These are phyloP conservation scores for Forbesichthys papilliferus DNA, from an alignment of 2,113 vertebrate species.

Conservation along the genomic window DNA sequence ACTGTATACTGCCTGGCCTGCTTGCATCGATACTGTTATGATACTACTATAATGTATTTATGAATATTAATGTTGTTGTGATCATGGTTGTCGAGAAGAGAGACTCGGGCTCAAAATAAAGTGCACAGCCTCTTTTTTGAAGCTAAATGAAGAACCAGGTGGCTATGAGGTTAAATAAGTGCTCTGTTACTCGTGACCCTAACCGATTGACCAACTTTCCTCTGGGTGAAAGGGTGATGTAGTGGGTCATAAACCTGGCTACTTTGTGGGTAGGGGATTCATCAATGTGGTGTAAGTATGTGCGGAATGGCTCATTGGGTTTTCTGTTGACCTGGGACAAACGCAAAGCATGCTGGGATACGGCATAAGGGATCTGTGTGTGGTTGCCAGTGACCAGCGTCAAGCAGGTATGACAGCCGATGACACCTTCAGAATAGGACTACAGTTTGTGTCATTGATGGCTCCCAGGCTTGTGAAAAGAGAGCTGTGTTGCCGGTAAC, in stretches of 20 bases:
- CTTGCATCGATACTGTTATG: too few relatives aligned
- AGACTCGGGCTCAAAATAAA: too few relatives aligned
- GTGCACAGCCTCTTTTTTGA: not conserved
- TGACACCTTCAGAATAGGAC: too few relatives aligned
- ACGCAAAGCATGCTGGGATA: conserved; percentile 64
- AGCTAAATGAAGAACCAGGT: conserved; percentile 5
- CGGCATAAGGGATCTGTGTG: conserved; percentile 40
- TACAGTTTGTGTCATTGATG: too few relatives aligned
- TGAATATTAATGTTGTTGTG: too few relatives aligned
- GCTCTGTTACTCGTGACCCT: not conserved
- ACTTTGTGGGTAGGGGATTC: conserved; percentile 68
- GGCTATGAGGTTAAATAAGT: not conserved
- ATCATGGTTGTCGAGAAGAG: not conserved
- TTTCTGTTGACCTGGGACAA: conserved; percentile 73
- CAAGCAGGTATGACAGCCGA: too few relatives aligned
- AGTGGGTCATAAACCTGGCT: conserved; percentile 55
- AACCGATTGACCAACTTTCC: not conserved
- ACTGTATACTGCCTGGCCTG: too few relatives aligned
- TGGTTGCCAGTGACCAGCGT: not conserved
- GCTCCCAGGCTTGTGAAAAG: too few relatives aligned
- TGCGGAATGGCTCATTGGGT: conserved; percentile 68
- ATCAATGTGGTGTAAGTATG: conserved; percentile 73
- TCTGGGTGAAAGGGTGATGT: conserved; percentile 39
- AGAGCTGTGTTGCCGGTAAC: too few relatives aligned
- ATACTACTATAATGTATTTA: too few relatives aligned